phyloP scores from a whole-genome alignment of 2,888 invertebrate species.

The Strigamia crassipes region DNA sequence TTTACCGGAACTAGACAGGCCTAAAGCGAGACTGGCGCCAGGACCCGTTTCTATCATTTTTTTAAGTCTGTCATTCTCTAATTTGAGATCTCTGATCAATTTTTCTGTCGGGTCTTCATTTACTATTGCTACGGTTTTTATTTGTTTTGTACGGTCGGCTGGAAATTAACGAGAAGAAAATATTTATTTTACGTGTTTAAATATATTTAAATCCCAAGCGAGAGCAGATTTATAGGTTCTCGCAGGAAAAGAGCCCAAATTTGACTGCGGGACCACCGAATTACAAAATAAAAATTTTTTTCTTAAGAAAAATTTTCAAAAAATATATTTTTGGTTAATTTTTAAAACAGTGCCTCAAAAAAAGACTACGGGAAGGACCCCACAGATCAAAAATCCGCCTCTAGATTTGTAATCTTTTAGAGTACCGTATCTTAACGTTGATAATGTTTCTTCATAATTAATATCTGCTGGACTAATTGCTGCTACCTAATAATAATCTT shows the following conservation, averaged over 20 bases:
- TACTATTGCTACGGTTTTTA: constrained; percentile 63
- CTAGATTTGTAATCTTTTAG: not conserved
- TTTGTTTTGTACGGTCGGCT: constrained; percentile 66
- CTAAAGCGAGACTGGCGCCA: constrained; percentile 17
- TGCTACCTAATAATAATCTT: constrained; percentile 58
- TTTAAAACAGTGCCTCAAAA: not conserved
- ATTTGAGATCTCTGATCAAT: constrained; percentile 64
- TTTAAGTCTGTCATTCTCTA: constrained; percentile 64
- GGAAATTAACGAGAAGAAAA: constrained; percentile 44
- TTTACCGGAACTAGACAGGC: constrained; percentile 29
- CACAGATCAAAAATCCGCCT: not conserved
- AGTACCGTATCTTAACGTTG: constrained; percentile 63
- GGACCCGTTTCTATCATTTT: constrained; percentile 58
- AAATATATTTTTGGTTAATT: no score
- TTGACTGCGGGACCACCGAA: no score
- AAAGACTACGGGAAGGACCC: not conserved
- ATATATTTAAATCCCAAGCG: no score
- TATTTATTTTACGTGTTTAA: no score
- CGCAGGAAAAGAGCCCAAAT: no score
- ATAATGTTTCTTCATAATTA: constrained; percentile 63
- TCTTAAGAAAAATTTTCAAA: no score
- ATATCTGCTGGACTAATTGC: constrained; percentile 64
- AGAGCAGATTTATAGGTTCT: no score
- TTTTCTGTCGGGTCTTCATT: constrained; percentile 66
- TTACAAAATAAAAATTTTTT: no score